Evolutionary conservation across 2,113 vertebrate genomes (phyloP).

Genomic region (Scalopus aquaticus): DNA sequence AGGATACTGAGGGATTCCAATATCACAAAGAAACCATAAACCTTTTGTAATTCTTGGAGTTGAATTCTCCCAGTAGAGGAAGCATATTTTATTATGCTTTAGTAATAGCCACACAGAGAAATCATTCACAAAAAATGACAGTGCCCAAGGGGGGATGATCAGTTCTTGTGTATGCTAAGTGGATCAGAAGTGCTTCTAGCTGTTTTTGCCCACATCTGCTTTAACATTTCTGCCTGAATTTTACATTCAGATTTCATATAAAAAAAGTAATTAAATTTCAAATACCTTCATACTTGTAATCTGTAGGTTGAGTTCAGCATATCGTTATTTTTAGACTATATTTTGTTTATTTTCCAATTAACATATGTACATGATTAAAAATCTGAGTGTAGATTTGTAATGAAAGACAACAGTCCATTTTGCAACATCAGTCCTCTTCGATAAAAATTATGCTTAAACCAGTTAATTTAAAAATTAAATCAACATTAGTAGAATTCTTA

Average conservation of each 20-base stretch:
- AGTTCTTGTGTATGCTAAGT: background rate
- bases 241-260: background rate
- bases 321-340: background rate
- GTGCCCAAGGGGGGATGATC: background rate
- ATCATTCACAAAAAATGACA: background rate
- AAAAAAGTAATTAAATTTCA: background rate
- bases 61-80: background rate
- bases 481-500: background rate
- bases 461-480: background rate
- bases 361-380: background rate
- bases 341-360: constrained; percentile 6
- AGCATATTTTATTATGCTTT: background rate
- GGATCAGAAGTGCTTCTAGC: background rate
- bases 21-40: constrained; percentile 11
- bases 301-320: background rate
- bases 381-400: background rate
- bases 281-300: background rate
- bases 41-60: constrained; percentile 9
- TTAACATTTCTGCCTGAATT: background rate
- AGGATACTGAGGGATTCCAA: background rate
- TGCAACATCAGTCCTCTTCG: background rate
- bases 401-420: background rate
- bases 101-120: background rate
- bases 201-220: background rate
- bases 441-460: background rate